Evolutionary conservation across 2,888 invertebrate genomes (phyloP).

Genomic region (Dione juno): DNA sequence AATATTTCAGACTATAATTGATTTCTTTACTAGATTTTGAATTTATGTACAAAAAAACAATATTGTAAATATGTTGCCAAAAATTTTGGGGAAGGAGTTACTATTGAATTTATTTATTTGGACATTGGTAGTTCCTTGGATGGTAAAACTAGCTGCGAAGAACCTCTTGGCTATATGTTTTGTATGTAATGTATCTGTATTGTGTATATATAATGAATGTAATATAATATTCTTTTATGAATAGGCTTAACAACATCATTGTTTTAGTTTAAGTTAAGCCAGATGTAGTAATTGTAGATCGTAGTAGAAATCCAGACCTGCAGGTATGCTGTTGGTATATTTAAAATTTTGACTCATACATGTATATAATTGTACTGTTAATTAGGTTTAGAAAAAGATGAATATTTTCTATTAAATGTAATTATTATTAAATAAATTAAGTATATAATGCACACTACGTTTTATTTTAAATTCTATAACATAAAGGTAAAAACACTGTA

Average conservation of each 20-base stretch:
- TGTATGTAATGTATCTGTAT: background rate
- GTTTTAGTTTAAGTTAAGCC: background rate
- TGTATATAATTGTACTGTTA: constrained; percentile 39
- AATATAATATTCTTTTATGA: constrained; percentile 9
- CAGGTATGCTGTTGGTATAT: constrained; percentile 6
- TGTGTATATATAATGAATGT: constrained; percentile 16
- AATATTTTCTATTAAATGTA: constrained; percentile 37
- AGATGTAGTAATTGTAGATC: background rate
- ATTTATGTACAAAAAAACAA: background rate
- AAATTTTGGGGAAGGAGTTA: background rate
- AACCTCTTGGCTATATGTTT: background rate
- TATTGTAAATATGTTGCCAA: background rate
- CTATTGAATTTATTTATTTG: constrained; percentile 4
- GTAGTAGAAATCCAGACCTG: background rate
- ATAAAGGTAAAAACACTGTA: constrained; percentile 7
- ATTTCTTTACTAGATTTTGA: background rate
- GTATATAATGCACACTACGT: constrained; percentile 8
- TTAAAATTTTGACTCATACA: constrained; percentile 7
- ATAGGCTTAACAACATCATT: constrained; percentile 9
- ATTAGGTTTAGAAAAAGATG: constrained; percentile 14
- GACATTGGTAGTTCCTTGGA: constrained; percentile 9
- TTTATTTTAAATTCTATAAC: constrained; percentile 7
- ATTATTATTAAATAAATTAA: constrained; percentile 33
- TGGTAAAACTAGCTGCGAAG: background rate
- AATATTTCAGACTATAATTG: background rate